phyloP scores from a whole-genome alignment of 2,888 invertebrate species.

The Dione vanillae region DNA sequence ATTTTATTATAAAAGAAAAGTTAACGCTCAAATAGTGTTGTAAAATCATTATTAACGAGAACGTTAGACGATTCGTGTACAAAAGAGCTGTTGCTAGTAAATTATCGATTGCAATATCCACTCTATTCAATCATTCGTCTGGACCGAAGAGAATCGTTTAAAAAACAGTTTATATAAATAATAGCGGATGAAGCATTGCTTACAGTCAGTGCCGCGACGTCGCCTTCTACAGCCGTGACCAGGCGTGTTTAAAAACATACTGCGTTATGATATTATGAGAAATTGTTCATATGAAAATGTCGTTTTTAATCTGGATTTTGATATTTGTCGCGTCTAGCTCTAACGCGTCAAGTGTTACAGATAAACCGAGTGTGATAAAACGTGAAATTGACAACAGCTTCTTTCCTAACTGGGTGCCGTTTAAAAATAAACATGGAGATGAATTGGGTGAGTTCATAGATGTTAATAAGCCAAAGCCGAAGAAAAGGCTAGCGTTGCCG shows the following conservation, averaged over 20 bases:
- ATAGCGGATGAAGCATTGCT: conserved; percentile 67
- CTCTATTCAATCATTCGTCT: conserved; percentile 57
- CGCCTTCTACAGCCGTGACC: conserved; percentile 55
- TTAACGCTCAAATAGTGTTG: background rate
- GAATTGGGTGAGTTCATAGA: conserved; percentile 70
- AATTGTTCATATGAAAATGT: conserved; percentile 48
- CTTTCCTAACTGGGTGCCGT: conserved; percentile 80
- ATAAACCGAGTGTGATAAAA: conserved; percentile 66
- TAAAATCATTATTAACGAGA: conserved; percentile 11
- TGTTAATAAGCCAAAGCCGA: conserved; percentile 65
- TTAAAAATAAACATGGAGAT: conserved; percentile 73
- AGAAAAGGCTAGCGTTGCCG: conserved; percentile 73
- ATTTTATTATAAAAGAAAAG: conserved; percentile 9
- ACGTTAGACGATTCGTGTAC: conserved; percentile 6
- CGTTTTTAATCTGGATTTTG: conserved; percentile 46
- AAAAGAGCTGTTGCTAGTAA: conserved; percentile 12
- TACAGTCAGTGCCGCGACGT: conserved; percentile 71
- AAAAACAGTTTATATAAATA: conserved; percentile 80
- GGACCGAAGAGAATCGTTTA: conserved; percentile 71
- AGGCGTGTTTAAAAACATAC: conserved; percentile 47
- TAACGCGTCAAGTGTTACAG: conserved; percentile 62
- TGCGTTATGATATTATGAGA: conserved; percentile 53
- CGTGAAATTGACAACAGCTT: conserved; percentile 63
- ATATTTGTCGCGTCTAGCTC: conserved; percentile 53
- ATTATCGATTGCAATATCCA: conserved; percentile 53